A percentile compares a stretch with the other conserved stretches of the same genome.
These are phyloP conservation scores for Dryocosmus kuriphilus DNA, from an alignment of 2,888 invertebrate genomes.

Conservation along the genomic window DNA sequence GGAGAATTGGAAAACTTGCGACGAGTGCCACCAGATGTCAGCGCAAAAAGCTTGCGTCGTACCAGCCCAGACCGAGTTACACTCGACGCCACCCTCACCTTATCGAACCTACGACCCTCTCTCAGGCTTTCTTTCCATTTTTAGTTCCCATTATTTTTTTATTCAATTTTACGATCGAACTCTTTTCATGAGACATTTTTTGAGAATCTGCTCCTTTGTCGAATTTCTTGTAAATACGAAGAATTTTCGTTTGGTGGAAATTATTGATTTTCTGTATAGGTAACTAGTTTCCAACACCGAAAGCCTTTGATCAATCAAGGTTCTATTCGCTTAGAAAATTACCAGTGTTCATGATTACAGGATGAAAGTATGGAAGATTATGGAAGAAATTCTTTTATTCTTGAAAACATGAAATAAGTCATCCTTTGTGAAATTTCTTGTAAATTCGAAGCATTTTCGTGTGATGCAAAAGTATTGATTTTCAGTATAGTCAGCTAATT, in stretches of 20 bases:
- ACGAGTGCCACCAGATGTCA: slow-evolving; percentile 69
- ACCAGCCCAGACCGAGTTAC: slow-evolving; percentile 60
- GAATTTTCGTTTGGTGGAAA: not conserved
- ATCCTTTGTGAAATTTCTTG: not conserved
- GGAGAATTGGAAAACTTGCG: slow-evolving; percentile 65
- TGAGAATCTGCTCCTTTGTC: not conserved
- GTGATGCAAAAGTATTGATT: not conserved
- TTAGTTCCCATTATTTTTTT: slow-evolving; percentile 24
- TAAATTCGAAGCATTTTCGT: not conserved
- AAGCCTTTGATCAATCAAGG: too few relatives aligned
- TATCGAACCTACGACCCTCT: slow-evolving; percentile 49
- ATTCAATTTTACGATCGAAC: not conserved
- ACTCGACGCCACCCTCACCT: slow-evolving; percentile 50
- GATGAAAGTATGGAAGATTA: too few relatives aligned
- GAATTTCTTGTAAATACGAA: not conserved
- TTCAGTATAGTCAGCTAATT: too few relatives aligned
- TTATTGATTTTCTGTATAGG: not conserved
- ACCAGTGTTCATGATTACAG: too few relatives aligned
- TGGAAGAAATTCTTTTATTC: too few relatives aligned
- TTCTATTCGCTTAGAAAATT: too few relatives aligned
- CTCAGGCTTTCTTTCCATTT: not conserved
- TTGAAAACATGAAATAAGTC: too few relatives aligned
- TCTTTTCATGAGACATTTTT: slow-evolving; percentile 10
- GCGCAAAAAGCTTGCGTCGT: slow-evolving; percentile 59
- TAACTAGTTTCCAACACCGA: too few relatives aligned